These are phyloP conservation scores for Maniola hyperantus DNA, from an alignment of 2,888 invertebrate species.

Conservation along the genomic window DNA sequence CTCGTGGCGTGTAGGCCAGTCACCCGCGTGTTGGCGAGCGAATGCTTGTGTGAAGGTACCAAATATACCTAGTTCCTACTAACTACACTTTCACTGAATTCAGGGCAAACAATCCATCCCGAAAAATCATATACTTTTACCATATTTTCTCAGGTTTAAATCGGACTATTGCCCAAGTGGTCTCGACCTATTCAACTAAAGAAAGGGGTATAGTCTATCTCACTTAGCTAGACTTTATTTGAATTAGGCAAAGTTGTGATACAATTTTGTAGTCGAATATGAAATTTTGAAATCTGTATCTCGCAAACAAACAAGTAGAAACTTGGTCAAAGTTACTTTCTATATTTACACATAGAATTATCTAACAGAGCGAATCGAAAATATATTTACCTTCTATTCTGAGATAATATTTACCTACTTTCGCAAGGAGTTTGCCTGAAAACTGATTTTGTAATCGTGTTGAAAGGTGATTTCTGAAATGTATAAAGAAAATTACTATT, in stretches of 20 bases:
- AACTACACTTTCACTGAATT: too few relatives aligned
- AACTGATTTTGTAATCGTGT: not conserved
- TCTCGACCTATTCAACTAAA: too few relatives aligned
- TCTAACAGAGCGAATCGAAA: constrained; percentile 7
- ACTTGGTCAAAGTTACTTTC: not conserved
- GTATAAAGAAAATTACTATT: not conserved
- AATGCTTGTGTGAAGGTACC: too few relatives aligned
- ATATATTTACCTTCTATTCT: constrained; percentile 18
- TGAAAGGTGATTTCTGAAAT: not conserved
- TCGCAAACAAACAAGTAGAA: not conserved
- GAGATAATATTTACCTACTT: constrained; percentile 15
- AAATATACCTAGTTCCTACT: too few relatives aligned
- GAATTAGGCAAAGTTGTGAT: constrained; percentile 6
- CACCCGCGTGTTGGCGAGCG: too few relatives aligned
- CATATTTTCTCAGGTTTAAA: too few relatives aligned
- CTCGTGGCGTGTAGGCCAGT: too few relatives aligned
- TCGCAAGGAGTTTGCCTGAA: not conserved
- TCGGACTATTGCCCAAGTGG: too few relatives aligned
- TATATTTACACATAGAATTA: constrained; percentile 10
- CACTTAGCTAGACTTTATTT: not conserved
- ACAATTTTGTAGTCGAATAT: not conserved
- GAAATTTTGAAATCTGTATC: not conserved
- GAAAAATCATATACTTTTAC: too few relatives aligned
- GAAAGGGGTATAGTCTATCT: too few relatives aligned
- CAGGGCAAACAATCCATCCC: too few relatives aligned